A percentile compares a stretch with the other conserved stretches of the same genome.
phyloP scores from a whole-genome alignment of 2,113 vertebrate species.

The Podilymbus podiceps region DNA sequence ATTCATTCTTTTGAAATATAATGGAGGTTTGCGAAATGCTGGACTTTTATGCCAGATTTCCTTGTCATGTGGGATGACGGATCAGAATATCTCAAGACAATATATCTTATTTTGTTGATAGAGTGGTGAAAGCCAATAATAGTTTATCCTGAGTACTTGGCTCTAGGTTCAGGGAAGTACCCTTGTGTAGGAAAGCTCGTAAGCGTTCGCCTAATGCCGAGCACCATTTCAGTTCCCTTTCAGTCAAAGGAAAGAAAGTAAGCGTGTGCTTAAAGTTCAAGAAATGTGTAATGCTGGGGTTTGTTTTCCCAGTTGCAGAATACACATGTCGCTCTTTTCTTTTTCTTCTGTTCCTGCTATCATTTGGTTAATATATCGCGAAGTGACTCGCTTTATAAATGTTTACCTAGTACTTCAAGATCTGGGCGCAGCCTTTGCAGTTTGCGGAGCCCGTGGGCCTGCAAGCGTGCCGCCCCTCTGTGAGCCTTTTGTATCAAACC shows the following conservation, averaged over 20 bases:
- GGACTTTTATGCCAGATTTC: neutral
- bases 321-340: rapidly evolving
- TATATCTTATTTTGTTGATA: neutral
- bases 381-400: neutral
- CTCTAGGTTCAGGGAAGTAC: neutral
- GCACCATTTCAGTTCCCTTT: neutral
- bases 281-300: neutral
- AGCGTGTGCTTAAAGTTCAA: neutral
- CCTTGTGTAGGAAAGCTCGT: neutral
- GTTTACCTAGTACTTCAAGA: neutral
- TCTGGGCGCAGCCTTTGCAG: neutral
- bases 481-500: neutral
- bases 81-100: neutral
- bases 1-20: neutral
- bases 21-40: neutral
- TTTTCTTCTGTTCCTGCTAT: neutral
- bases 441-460: neutral
- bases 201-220: neutral
- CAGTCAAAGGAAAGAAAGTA: neutral
- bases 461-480: neutral
- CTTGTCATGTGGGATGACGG: neutral
- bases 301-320: neutral
- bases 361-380: neutral
- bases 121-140: neutral
- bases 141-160: neutral